Evolutionary conservation across 2,113 vertebrate species (phyloP), one percentile per base, ranked within the genome.

Genomic region (Myotis lucifugus): DNA sequence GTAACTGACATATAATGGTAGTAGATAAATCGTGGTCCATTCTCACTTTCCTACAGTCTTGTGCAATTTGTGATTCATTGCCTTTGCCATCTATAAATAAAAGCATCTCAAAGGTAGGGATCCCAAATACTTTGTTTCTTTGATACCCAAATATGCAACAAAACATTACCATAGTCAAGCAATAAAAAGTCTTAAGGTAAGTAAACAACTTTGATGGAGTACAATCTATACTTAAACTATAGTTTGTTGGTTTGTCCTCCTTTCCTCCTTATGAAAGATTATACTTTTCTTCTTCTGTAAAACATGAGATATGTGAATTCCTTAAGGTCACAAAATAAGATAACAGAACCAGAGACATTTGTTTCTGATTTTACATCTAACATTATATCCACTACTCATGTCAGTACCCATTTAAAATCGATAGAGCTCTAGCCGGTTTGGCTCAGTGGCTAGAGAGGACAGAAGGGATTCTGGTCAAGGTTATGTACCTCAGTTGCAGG

Each of bases 271-370:
- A 59, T 37, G 17, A 12, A 83, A 88, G 37, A 85, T 66, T 89
- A 77, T 17, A 88, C 77, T 90, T 86, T 34, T 86, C 72, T 74
- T 69, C 48, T 83, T 93, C 73, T 73, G 56, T 70, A 29, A 79
- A 94, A 85, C 67, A 87, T 12, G n/a, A 67, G 66, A 87, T 92
- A 81, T 3, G 12, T 61, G 59, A 92, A 82, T 96, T 95, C 17
- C 52, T 90, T 73, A 79, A 94, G 73, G 42, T 93, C 78, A 79
- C 69, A 90, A 66, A 94, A 67, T 40, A 82, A 95, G 19, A 84
- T 59, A 91, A 79, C 34, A 90, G 19, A 79, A 34, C 37, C 56
- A 84, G 61, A 93, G 73, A 50, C 25, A 67, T 56, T 61, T 34
- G 10, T 48, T 93, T 90, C 46, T 93, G 64, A 95, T 61, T 64